phyloP scores from a whole-genome alignment of 1,140 invertebrate genomes.

The Mercenaria mercenaria region DNA sequence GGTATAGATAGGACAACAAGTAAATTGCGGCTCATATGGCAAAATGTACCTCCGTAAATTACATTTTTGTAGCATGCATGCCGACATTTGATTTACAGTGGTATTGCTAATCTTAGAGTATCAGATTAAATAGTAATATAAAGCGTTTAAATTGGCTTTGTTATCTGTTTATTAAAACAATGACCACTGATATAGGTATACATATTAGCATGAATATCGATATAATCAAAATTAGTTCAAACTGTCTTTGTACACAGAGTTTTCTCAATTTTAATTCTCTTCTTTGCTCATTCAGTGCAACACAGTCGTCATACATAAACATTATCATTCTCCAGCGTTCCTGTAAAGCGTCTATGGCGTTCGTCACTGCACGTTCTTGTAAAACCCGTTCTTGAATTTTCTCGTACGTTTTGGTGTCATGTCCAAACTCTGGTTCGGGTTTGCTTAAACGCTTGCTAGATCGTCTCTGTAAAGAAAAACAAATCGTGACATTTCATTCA shows the following conservation, averaged over 20 bases:
- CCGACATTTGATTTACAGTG: too few species aligned
- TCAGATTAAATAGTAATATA: background rate
- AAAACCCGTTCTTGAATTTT: slow-evolving; percentile 71
- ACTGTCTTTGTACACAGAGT: slow-evolving; percentile 31
- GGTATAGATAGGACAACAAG: too few species aligned
- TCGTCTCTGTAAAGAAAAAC: slow-evolving; percentile 70
- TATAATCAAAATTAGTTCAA: slow-evolving; percentile 47
- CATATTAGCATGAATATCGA: slow-evolving; percentile 13
- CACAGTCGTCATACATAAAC: slow-evolving; percentile 79
- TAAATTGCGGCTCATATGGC: too few species aligned
- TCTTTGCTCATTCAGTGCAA: slow-evolving; percentile 62
- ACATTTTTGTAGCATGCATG: too few species aligned
- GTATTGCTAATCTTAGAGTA: too few species aligned
- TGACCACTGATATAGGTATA: background rate
- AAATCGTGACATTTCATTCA: background rate
- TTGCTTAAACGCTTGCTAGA: slow-evolving; percentile 64
- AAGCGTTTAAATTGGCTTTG: background rate
- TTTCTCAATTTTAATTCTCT: slow-evolving; percentile 45
- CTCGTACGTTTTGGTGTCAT: slow-evolving; percentile 70
- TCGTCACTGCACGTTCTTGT: slow-evolving; percentile 69
- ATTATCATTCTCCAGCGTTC: slow-evolving; percentile 79
- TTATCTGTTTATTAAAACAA: slow-evolving; percentile 37
- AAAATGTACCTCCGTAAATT: too few species aligned
- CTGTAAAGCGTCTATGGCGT: slow-evolving; percentile 73
- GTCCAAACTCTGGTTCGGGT: slow-evolving; percentile 69